These are phyloP conservation scores for Yponomeuta malinellus DNA, from an alignment of 2,888 invertebrate species.

Conservation along the genomic window DNA sequence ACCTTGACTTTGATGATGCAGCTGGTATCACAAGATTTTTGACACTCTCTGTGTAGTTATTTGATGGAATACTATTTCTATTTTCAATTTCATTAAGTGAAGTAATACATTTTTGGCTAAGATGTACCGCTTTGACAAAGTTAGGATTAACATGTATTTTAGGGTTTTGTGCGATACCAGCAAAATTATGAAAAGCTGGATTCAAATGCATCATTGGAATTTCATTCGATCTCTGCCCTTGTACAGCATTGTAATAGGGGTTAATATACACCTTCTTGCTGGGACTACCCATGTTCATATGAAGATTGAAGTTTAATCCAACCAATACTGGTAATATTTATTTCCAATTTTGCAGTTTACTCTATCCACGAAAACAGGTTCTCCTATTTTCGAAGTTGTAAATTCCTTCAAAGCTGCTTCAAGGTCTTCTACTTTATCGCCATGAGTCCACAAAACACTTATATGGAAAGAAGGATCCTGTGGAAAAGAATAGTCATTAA, in stretches of 20 bases:
- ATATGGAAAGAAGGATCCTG: slow-evolving; percentile 90
- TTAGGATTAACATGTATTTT: slow-evolving; percentile 71
- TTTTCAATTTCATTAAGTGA: not conserved
- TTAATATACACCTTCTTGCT: slow-evolving; percentile 57
- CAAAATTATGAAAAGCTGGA: slow-evolving; percentile 42
- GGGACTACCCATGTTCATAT: slow-evolving; percentile 6
- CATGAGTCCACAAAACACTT: slow-evolving; percentile 87
- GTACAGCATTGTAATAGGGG: slow-evolving; percentile 51
- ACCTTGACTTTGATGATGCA: slow-evolving; percentile 37
- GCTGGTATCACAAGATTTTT: not conserved
- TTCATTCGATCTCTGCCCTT: slow-evolving; percentile 16
- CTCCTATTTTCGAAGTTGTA: slow-evolving; percentile 64
- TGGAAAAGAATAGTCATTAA: slow-evolving; percentile 38
- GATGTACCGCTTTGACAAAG: slow-evolving; percentile 36
- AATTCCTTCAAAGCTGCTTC: slow-evolving; percentile 41
- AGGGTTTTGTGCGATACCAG: slow-evolving; percentile 24
- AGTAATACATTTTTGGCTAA: not conserved
- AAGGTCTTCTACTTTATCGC: slow-evolving; percentile 76
- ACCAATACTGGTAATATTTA: slow-evolving; percentile 78
- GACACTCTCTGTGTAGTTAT: not conserved
- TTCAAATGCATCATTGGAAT: slow-evolving; percentile 42
- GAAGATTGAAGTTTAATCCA: slow-evolving; percentile 36
- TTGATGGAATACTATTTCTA: not conserved
- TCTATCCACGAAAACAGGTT: slow-evolving; percentile 66
- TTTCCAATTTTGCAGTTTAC: slow-evolving; percentile 85